Conservation (phyloP, 1,140 invertebrate genomes). For the Catajapyx aquilonaris region DNA sequence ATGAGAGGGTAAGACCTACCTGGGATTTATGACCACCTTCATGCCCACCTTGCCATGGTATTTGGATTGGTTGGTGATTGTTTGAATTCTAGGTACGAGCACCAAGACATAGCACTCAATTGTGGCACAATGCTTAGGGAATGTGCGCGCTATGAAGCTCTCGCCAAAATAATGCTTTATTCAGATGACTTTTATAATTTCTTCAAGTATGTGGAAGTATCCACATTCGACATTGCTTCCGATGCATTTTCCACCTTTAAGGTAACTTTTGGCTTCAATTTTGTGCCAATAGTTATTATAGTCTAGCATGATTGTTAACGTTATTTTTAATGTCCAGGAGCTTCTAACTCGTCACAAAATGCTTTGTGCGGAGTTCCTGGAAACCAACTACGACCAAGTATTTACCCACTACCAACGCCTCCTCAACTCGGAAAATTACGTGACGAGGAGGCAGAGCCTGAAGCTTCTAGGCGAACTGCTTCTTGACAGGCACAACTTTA, state of each 20-base stretch:
- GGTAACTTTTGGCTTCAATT: constrained; percentile 28
- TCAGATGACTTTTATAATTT: constrained; percentile 98
- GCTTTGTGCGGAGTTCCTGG: constrained; percentile 92
- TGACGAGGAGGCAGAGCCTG: constrained; percentile 87
- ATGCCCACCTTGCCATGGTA: no score
- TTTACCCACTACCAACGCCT: constrained; percentile 92
- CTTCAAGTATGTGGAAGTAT: constrained; percentile 98
- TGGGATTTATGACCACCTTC: not conserved
- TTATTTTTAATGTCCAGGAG: no score
- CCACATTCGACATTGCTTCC: constrained; percentile 99
- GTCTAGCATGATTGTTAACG: no score
- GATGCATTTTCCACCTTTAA: constrained; percentile 99
- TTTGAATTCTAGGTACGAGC: constrained; percentile 95
- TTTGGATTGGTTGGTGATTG: no score
- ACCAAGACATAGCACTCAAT: constrained; percentile 95
- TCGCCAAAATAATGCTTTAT: constrained; percentile 95
- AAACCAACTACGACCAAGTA: constrained; percentile 96
- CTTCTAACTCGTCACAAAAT: constrained; percentile 96
- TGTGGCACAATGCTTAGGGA: constrained; percentile 98
- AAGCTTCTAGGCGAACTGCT: constrained; percentile 93
- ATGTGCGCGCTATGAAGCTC: constrained; percentile 88
- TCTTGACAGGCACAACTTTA: constrained; percentile 97
- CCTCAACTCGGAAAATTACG: constrained; percentile 97
- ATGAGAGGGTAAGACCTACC: constrained; percentile 65
- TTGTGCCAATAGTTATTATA: constrained; percentile 1